phyloP scores from a whole-genome alignment of 2,888 invertebrate genomes.

The Pristionchus arcanus region DNA sequence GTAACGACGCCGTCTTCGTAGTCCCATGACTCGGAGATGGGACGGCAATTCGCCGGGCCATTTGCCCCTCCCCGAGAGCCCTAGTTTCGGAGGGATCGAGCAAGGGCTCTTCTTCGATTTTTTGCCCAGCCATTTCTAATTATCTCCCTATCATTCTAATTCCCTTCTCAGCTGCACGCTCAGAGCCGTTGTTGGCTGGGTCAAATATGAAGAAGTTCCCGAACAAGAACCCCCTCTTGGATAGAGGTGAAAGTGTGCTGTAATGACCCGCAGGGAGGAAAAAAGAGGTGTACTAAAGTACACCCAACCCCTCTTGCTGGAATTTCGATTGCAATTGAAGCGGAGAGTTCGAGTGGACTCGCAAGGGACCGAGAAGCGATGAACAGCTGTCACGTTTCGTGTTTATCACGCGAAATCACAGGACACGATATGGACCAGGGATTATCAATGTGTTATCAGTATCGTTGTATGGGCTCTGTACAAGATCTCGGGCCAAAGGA shows the following conservation, averaged over 20 bases:
- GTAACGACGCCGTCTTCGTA: neutral
- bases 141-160: too few relatives aligned
- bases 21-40: neutral
- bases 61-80: neutral
- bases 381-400: neutral
- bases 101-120: too few relatives aligned
- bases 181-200: too few relatives aligned
- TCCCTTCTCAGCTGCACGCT: too few relatives aligned
- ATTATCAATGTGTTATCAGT: too few relatives aligned
- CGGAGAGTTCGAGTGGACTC: neutral
- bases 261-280: neutral
- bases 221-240: neutral
- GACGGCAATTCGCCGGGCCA: neutral
- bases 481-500: neutral
- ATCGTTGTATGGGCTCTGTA: too few relatives aligned
- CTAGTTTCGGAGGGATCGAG: neutral
- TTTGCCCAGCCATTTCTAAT: too few relatives aligned
- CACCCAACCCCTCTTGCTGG: neutral
- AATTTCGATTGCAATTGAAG: neutral
- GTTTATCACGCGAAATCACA: neutral
- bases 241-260: neutral
- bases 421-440: neutral
- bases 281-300: slow-evolving; percentile 16
- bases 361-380: neutral
- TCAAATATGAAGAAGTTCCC: neutral